These are phyloP conservation scores for Lepidurus packardi DNA, from an alignment of 1,140 invertebrate species.

Conservation along the genomic window DNA sequence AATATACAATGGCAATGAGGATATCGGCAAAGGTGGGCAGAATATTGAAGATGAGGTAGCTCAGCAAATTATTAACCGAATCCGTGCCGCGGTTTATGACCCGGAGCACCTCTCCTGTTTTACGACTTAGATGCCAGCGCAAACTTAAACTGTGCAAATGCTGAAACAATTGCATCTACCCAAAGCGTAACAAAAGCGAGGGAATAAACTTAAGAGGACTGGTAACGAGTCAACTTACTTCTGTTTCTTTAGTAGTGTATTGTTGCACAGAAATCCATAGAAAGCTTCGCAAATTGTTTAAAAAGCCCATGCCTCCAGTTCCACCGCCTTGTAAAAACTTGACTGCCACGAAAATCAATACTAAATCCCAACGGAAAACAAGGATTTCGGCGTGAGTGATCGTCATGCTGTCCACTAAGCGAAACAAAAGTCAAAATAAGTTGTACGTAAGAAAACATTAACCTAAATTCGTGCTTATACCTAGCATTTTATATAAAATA, in stretches of 20 bases:
- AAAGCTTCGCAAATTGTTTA: constrained; percentile 85
- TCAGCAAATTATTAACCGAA: constrained; percentile 86
- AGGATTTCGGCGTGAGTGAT: constrained; percentile 42
- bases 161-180: constrained; percentile 65
- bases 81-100: constrained; percentile 94
- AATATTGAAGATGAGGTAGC: constrained; percentile 81
- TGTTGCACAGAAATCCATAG: constrained; percentile 94
- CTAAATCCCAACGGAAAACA: constrained; percentile 76
- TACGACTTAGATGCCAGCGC: constrained; percentile 83
- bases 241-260: constrained; percentile 85
- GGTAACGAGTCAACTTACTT: constrained; percentile 51
- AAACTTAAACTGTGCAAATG: constrained; percentile 81
- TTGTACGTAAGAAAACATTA: constrained; percentile 23
- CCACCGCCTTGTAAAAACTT: constrained; percentile 91
- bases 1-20: constrained; percentile 83
- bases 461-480: constrained; percentile 42
- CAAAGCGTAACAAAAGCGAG: constrained; percentile 38
- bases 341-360: constrained; percentile 76
- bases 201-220: not conserved
- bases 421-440: constrained; percentile 36
- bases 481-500: constrained; percentile 85
- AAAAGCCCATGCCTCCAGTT: constrained; percentile 80
- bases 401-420: constrained; percentile 70
- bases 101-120: constrained; percentile 90
- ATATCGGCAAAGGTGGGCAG: constrained; percentile 88